A percentile compares a stretch with the other conserved stretches of the same genome.
Evolutionary conservation across 2,888 invertebrate genomes (phyloP).

Genomic region (Polydrusus cervinus): DNA sequence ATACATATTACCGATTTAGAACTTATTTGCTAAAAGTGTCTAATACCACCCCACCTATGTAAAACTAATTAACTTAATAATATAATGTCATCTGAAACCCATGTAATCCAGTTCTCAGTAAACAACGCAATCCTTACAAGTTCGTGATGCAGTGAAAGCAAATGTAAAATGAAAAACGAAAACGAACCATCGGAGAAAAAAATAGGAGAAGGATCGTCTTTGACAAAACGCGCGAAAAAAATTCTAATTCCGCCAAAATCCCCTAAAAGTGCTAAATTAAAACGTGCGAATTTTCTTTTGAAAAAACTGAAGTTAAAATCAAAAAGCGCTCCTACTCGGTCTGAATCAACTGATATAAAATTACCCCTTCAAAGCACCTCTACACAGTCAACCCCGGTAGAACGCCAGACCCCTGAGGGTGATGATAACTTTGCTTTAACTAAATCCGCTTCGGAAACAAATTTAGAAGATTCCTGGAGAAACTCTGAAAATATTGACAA

Average conservation of each 20-base stretch:
- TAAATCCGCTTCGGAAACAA: slow-evolving; percentile 65
- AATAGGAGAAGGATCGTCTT: slow-evolving; percentile 43
- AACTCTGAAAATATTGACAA: slow-evolving; percentile 62
- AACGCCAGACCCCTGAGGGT: slow-evolving; percentile 64
- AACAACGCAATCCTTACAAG: slow-evolving; percentile 52
- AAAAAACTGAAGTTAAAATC: slow-evolving; percentile 64
- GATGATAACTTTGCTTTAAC: slow-evolving; percentile 62
- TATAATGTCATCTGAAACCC: slow-evolving; percentile 55
- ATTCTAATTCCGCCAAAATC: slow-evolving; percentile 59
- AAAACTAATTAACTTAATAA: slow-evolving; percentile 55
- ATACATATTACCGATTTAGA: neutral
- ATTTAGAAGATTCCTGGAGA: slow-evolving; percentile 65
- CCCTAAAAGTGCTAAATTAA: slow-evolving; percentile 58
- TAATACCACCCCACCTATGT: slow-evolving; percentile 51
- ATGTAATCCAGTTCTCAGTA: slow-evolving; percentile 56
- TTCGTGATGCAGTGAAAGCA: slow-evolving; percentile 45
- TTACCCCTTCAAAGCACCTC: slow-evolving; percentile 58
- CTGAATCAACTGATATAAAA: slow-evolving; percentile 54
- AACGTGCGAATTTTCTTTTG: slow-evolving; percentile 60
- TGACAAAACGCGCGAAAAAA: slow-evolving; percentile 57
- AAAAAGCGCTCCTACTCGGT: slow-evolving; percentile 50
- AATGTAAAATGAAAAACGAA: slow-evolving; percentile 62
- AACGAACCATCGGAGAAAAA: slow-evolving; percentile 52
- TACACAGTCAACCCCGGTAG: slow-evolving; percentile 54
- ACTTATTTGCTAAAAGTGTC: slow-evolving; percentile 26